Conservation (phyloP, 2,888 invertebrate genomes). For the Loripinus fragilis region DNA sequence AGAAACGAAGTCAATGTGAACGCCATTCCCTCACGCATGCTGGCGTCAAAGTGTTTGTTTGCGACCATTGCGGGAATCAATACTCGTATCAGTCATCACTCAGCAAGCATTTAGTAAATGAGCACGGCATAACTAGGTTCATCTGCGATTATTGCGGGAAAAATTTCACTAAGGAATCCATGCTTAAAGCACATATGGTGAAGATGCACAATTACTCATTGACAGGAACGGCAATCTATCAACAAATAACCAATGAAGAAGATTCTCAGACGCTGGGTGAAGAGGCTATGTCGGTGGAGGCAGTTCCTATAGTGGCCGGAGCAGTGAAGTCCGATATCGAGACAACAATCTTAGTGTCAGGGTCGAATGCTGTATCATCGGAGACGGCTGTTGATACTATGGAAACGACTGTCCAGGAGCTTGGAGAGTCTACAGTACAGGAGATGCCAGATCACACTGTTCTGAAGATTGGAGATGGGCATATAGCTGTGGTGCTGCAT, state of each 20-base stretch:
- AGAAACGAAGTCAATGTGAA: slow-evolving; percentile 57
- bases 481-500: slow-evolving; percentile 1
- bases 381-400: not conserved
- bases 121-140: slow-evolving; percentile 47
- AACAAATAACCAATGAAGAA: slow-evolving; percentile 36
- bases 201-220: slow-evolving; percentile 18
- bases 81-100: slow-evolving; percentile 53
- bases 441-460: not conserved
- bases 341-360: not conserved
- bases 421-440: not conserved
- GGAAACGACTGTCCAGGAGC: not conserved
- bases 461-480: not conserved
- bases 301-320: slow-evolving; percentile 17
- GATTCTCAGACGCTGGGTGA: slow-evolving; percentile 40
- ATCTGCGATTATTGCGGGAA: slow-evolving; percentile 53
- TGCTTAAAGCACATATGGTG: slow-evolving; percentile 53
- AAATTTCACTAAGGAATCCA: slow-evolving; percentile 44
- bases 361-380: too few relatives aligned
- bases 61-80: slow-evolving; percentile 45
- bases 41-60: slow-evolving; percentile 43
- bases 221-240: slow-evolving; percentile 9
- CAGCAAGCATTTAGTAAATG: slow-evolving; percentile 51
- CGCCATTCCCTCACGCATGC: slow-evolving; percentile 55
- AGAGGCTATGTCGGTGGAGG: slow-evolving; percentile 14
- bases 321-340: not conserved